These are phyloP conservation scores for Porites evermanni DNA, from an alignment of 92 coral and sea anemone species.

Conservation along the genomic window DNA sequence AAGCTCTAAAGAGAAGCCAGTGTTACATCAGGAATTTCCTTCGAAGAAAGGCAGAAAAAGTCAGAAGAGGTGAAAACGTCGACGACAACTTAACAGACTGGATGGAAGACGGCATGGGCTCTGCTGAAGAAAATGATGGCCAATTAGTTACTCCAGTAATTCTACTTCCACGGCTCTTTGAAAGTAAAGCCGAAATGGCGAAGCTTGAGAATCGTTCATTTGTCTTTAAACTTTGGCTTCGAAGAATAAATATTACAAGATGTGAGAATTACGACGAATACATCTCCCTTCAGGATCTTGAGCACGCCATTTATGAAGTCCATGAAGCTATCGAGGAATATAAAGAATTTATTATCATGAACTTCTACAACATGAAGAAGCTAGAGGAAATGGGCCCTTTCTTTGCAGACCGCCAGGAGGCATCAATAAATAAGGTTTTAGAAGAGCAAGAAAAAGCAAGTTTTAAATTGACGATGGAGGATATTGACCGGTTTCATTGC, in stretches of 20 bases:
- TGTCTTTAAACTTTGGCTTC: constrained; percentile 25
- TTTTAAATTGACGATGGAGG: constrained; percentile 26
- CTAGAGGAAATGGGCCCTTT: neutral
- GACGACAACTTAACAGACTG: neutral
- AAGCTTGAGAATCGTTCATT: constrained; percentile 6
- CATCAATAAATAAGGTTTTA: neutral
- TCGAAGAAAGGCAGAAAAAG: neutral
- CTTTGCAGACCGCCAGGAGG: neutral
- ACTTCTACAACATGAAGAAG: neutral
- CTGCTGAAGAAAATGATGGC: too few species aligned
- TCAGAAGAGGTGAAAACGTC: neutral
- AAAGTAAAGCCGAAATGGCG: neutral
- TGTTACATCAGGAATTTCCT: neutral
- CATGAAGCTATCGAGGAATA: neutral
- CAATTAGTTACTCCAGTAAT: neutral
- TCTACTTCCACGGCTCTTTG: neutral
- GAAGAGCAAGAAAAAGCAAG: constrained; percentile 25
- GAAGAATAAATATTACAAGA: neutral
- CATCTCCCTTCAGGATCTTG: constrained; percentile 7
- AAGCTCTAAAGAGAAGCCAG: neutral
- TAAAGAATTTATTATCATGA: constrained; percentile 1
- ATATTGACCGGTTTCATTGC: neutral
- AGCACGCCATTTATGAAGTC: constrained; percentile 12
- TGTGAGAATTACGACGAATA: neutral
- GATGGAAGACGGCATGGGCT: neutral